phyloP scores from a whole-genome alignment of 2,797 vertebrate species.

The Harpagifer antarcticus region DNA sequence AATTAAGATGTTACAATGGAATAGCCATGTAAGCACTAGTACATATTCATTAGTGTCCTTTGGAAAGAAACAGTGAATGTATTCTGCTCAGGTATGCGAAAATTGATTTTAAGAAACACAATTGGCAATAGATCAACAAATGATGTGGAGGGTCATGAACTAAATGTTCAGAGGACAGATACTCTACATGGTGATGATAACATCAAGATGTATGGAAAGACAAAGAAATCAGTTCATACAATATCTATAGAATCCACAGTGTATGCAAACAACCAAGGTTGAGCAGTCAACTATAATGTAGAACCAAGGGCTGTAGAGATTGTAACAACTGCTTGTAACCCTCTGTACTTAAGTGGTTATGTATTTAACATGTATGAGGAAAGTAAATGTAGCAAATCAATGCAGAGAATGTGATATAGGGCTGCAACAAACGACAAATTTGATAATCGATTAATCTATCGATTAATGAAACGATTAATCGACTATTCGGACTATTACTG shows the following conservation, averaged over 20 bases:
- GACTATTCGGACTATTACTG: too few species aligned
- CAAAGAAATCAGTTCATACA: background rate
- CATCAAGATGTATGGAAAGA: background rate
- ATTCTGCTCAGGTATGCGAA: constrained; percentile 29
- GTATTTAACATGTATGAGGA: background rate
- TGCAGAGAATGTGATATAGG: background rate
- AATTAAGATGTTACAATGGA: constrained; percentile 6
- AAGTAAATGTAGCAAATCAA: background rate
- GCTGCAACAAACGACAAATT: too few species aligned
- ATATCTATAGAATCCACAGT: background rate
- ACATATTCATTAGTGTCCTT: constrained; percentile 22
- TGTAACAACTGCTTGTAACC: background rate
- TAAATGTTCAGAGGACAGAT: background rate
- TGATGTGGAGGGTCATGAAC: background rate
- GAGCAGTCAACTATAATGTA: background rate
- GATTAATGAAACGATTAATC: too few species aligned
- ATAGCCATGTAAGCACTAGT: constrained; percentile 3
- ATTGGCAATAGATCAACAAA: constrained; percentile 18
- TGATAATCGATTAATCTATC: too few species aligned
- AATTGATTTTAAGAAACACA: constrained; percentile 20
- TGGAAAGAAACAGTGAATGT: constrained; percentile 12
- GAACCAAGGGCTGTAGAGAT: background rate
- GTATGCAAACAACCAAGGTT: background rate
- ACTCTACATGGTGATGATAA: background rate
- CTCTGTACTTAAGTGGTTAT: background rate